phyloP scores from a whole-genome alignment of 2,888 invertebrate species.

The Coleophora flavipennella region DNA sequence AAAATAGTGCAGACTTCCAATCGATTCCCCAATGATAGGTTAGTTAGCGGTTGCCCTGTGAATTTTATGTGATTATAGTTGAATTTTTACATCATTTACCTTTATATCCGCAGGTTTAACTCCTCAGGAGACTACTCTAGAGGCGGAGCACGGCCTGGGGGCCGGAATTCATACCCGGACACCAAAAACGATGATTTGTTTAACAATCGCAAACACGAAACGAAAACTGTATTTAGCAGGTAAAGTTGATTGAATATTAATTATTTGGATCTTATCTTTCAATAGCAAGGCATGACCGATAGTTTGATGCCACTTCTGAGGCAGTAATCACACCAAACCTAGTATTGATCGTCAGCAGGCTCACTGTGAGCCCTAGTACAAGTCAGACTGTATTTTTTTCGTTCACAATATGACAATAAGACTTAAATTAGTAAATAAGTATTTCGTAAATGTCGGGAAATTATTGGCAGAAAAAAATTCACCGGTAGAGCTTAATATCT shows the following conservation, averaged over 20 bases:
- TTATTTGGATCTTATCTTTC: background rate
- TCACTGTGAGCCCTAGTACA: too few relatives aligned
- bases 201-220: constrained; percentile 67
- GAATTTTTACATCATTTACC: background rate
- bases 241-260: too few relatives aligned
- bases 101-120: constrained; percentile 36
- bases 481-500: too few relatives aligned
- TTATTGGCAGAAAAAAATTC: too few relatives aligned
- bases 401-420: too few relatives aligned
- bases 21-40: constrained; percentile 64
- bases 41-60: constrained; percentile 27
- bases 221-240: constrained; percentile 74
- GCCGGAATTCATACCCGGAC: constrained; percentile 49
- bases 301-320: background rate
- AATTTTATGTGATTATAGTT: constrained; percentile 15
- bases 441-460: too few relatives aligned
- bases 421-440: too few relatives aligned
- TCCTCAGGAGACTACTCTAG: constrained; percentile 45
- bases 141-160: constrained; percentile 42
- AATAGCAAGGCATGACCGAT: background rate
- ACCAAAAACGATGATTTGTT: constrained; percentile 61
- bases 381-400: too few relatives aligned
- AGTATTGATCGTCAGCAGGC: too few relatives aligned
- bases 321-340: background rate
- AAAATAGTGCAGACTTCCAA: constrained; percentile 63